These are phyloP conservation scores for Rhynchotus rufescens DNA, from an alignment of 2,797 vertebrate genomes.

Conservation along the genomic window DNA sequence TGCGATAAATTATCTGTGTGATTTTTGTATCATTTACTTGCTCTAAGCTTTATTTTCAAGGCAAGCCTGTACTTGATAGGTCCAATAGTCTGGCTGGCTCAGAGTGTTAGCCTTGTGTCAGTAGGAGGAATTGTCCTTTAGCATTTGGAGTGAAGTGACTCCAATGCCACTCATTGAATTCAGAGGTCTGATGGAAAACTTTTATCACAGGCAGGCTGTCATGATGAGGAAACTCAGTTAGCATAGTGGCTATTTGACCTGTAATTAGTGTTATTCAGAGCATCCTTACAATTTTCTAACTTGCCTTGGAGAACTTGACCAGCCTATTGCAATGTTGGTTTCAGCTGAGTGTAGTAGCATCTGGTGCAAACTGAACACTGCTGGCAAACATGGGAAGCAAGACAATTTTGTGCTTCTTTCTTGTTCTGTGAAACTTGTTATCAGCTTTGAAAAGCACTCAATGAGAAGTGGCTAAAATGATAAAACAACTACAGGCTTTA, in stretches of 20 bases:
- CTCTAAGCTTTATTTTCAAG: background rate
- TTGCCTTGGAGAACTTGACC: background rate
- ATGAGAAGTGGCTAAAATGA: background rate
- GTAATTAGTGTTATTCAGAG: background rate
- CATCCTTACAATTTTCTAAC: background rate
- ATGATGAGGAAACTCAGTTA: background rate
- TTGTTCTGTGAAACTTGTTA: background rate
- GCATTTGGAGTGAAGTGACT: background rate
- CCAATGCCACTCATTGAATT: background rate
- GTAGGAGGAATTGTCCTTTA: background rate
- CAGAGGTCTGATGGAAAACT: background rate
- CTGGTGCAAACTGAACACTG: background rate
- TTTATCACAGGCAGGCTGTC: background rate
- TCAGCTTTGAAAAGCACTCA: background rate
- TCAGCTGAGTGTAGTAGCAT: background rate
- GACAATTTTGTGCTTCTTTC: background rate
- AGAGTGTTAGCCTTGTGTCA: background rate
- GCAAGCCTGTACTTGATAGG: background rate
- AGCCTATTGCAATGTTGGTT: background rate
- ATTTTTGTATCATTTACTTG: background rate
- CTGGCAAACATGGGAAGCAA: background rate
- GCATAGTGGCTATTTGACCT: background rate
- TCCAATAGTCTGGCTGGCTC: background rate
- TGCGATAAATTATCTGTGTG: background rate
- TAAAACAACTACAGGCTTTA: background rate